Conservation (phyloP, 2,888 invertebrate genomes). For the Nowickia ferox region DNA sequence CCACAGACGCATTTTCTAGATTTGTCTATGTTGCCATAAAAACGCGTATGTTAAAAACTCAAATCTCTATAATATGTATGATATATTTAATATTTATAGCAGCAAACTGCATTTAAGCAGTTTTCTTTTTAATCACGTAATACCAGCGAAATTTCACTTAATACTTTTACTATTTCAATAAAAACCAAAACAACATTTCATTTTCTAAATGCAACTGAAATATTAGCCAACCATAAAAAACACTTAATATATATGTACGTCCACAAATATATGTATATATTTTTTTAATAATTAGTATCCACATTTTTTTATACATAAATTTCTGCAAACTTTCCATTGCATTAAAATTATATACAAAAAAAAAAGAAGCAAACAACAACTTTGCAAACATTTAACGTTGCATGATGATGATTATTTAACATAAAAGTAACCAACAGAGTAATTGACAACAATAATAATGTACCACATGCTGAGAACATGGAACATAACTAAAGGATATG, state of each 20-base stretch:
- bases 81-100: background rate
- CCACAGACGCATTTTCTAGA: too few relatives aligned
- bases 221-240: slow-evolving; percentile 10
- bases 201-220: background rate
- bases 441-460: slow-evolving; percentile 72
- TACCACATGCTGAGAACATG: slow-evolving; percentile 70
- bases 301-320: background rate
- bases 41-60: too few relatives aligned
- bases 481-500: slow-evolving; percentile 41
- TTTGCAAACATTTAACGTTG: slow-evolving; percentile 41
- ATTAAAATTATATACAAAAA: background rate
- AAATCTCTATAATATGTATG: too few relatives aligned
- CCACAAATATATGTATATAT: too few relatives aligned
- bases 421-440: slow-evolving; percentile 68
- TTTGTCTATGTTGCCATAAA: too few relatives aligned
- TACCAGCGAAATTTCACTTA: background rate
- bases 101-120: background rate
- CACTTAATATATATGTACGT: background rate
- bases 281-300: slow-evolving; percentile 9
- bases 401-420: slow-evolving; percentile 65
- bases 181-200: slow-evolving; percentile 10
- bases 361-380: slow-evolving; percentile 8
- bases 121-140: background rate
- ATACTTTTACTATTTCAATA: background rate
- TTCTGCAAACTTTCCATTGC: slow-evolving; percentile 24